phyloP scores from a whole-genome alignment of 2,113 vertebrate species.

The Malaclemys terrapin region DNA sequence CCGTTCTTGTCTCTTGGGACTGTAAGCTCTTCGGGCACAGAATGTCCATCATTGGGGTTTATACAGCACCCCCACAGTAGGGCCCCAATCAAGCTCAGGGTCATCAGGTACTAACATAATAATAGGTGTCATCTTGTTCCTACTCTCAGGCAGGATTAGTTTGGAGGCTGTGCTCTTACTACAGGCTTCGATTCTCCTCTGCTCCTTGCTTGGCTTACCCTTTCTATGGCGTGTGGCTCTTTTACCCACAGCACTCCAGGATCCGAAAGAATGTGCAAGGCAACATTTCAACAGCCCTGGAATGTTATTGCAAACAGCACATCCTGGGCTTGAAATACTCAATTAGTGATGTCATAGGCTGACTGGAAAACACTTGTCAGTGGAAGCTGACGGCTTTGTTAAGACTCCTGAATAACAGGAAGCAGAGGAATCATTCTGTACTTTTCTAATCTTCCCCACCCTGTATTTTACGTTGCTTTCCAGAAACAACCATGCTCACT shows the following conservation, averaged over 20 bases:
- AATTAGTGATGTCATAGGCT: neutral
- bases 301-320: neutral
- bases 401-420: constrained; percentile 71
- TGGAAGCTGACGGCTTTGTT: constrained; percentile 32
- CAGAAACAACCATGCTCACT: constrained; percentile 32
- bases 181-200: neutral
- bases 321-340: neutral
- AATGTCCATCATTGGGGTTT: neutral
- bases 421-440: constrained; percentile 33
- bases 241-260: neutral
- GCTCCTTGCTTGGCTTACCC: neutral
- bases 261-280: neutral
- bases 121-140: neutral
- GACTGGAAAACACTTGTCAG: constrained; percentile 54
- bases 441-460: constrained; percentile 40
- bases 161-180: neutral
- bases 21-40: too few species aligned
- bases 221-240: neutral
- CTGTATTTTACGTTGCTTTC: neutral
- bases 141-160: neutral
- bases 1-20: too few species aligned
- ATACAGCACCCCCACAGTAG: neutral
- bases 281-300: fast-evolving
- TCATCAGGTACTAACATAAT: neutral
- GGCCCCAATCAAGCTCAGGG: neutral